Base-by-base conservation (phyloP, 1,140 invertebrate species). In the Dinoponera quadriceps region DNA sequence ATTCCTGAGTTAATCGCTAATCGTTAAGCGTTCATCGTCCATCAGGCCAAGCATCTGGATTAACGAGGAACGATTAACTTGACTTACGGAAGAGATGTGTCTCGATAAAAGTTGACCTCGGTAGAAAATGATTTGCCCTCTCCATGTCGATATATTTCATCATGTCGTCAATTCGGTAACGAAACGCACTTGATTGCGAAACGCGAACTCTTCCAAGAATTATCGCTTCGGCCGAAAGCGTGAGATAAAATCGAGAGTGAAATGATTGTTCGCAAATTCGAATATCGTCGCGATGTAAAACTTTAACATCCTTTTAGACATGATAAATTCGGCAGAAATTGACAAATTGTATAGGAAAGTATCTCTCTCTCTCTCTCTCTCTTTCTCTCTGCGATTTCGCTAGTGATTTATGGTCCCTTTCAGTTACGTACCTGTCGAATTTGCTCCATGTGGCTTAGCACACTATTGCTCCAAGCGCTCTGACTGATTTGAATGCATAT, bases 1-100 rank as follows among this genome's bases (percentile, higher is more conserved):
- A 55, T 68, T 55, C 63, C 18, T 29, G 38, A 71, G 2, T 78
- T 54, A 33, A 55, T 75, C 44, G 59, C 33, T 75, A 75, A 65
- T 54, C 25, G 33, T 49, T 38, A 48, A 57, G 25, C 49, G 38
- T 55, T 51, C n/a, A 22, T 3, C 16, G n/a, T 38, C 7, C 20
- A 38, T 73, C 14, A 27, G 13, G 0, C 57, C 22, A n/a, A 49
- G 44, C 69, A 57, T 27, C 25, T 59, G 54, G 3, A 78, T 69
- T 69, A 80, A 44, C 54, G n/a, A 68, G 38, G 25, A 44, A 66
- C 18, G 29, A 38, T 54, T 27, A 27, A 44, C 7, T 68, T 55
- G 20, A 44, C 49, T 68, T 78, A 16, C 22, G 22, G 25, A 44
- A 14, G n/a, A 20, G n/a, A 59, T 44, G 27, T 14, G 29, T 65